A percentile compares a stretch with the other conserved stretches of the same genome.
These are phyloP conservation scores for Callipepla californica DNA, from an alignment of 2,113 vertebrate species.

Conservation along the genomic window DNA sequence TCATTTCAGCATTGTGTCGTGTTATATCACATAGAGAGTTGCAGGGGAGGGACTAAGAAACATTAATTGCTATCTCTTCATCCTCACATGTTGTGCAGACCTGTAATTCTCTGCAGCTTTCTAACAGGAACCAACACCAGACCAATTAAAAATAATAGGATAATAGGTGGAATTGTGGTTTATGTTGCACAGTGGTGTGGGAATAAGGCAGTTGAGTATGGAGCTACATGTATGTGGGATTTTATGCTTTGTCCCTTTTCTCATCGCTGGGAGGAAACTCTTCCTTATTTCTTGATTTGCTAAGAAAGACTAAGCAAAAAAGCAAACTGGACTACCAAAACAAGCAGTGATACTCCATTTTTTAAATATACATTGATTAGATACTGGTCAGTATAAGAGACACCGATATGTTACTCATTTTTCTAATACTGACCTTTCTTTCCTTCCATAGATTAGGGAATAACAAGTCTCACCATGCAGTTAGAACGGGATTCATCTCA, in stretches of 20 bases:
- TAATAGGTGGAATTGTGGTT: neutral
- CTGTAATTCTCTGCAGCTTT: neutral
- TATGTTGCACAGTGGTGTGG: neutral
- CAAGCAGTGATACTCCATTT: neutral
- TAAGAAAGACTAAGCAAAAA: neutral
- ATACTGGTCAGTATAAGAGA: neutral
- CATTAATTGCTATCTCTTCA: neutral
- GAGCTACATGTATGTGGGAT: neutral
- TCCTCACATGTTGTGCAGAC: neutral
- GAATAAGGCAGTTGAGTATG: neutral
- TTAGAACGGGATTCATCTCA: neutral
- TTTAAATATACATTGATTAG: neutral
- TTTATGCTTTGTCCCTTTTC: neutral
- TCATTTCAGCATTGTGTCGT: neutral
- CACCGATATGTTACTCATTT: neutral
- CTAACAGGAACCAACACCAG: neutral
- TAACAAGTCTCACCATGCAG: rapidly evolving
- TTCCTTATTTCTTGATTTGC: neutral
- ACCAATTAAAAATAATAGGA: neutral
- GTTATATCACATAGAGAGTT: neutral
- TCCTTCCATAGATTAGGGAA: neutral
- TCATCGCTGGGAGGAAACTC: neutral
- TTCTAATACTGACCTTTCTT: neutral
- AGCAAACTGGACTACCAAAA: neutral
- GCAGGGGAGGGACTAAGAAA: neutral